Evolutionary conservation across 2,113 vertebrate species (phyloP), one percentile per base, ranked within the genome.

Genomic region (Odocoileus virginianus): DNA sequence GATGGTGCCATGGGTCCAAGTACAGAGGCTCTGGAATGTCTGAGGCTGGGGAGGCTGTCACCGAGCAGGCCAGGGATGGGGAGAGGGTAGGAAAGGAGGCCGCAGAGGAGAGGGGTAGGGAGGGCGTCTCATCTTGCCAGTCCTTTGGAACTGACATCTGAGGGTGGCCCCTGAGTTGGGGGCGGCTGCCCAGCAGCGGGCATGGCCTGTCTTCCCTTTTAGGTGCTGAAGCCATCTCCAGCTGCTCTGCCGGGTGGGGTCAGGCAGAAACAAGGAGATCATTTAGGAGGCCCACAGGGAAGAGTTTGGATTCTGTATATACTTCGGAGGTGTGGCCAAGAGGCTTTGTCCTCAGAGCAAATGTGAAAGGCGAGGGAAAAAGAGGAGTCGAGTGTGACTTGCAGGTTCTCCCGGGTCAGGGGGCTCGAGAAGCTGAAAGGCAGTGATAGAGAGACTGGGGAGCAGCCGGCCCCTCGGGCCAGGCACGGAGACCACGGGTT

Each of bases 381-480:
- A 91, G 9, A 52, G 16, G 28, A 21, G 54, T 50, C 8, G 3
- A 30, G 60, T 14, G 6, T 1, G 7, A 17, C 55, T 84, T 28
- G 3, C 47, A n/a, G 74, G n/a, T 61, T 58, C 14, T 27, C 21
- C 27, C 4, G 15, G 79, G 30, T 33, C 43, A 6, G 36, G 36
- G 30, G 8, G 27, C 58, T 61, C n/a, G 12, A 43, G 71, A 27
- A 90, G 74, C 45, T n/a, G 17, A 30, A 14, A 52, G 94, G 67
- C 15, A 17, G 87, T 7, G 33, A 21, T n/a, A 13, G 47, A 71
- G 52, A 81, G 47, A 19, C 23, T 0, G 15, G 1, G 13, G 33
- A n/a, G 57, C 55, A 17, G 30, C 6, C 1, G 0, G 6, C 40
- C 16, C 54, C 5, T 0, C 3, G 25, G 58, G 54, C 52, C 28